Evolutionary conservation across 2,797 vertebrate species (phyloP).

Genomic region (Uromys caudimaculatus): DNA sequence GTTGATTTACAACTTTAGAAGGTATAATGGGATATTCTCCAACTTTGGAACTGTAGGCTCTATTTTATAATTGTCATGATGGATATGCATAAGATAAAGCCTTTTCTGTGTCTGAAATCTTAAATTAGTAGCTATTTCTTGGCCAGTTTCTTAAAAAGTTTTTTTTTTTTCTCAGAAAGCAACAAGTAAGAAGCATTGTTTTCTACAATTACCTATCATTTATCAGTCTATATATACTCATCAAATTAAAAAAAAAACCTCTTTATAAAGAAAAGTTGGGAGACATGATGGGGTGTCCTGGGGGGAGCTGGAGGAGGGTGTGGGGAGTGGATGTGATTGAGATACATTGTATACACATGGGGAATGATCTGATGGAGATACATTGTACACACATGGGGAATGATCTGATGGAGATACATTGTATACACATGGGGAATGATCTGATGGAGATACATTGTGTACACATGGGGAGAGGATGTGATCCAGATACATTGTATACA

Average conservation of each 20-base stretch:
- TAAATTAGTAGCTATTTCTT: conserved; percentile 25
- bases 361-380: no score
- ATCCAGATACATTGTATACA: background rate
- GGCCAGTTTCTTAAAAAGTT: background rate
- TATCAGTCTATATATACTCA: background rate
- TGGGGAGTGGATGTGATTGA: no score
- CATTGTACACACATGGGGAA: background rate
- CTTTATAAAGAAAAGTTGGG: conserved; percentile 47
- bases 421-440: no score
- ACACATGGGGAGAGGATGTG: background rate
- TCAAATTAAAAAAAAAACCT: background rate
- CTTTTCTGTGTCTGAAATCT: conserved; percentile 34
- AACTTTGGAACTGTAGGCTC: background rate
- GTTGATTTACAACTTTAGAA: conserved; percentile 51
- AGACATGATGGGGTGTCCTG: background rate
- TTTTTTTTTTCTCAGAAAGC: conserved; percentile 25
- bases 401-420: no score
- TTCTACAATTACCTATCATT: conserved; percentile 17
- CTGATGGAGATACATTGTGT: no score
- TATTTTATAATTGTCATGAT: conserved; percentile 39
- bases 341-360: background rate
- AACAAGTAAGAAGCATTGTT: background rate
- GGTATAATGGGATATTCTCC: background rate
- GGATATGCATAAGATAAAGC: background rate
- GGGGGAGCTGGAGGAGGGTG: background rate